Percentiles rank a stretch among this genome's conserved stretches.
These are phyloP conservation scores for Cosmopolites sordidus DNA, from an alignment of 2,888 invertebrate species.

Conservation along the genomic window DNA sequence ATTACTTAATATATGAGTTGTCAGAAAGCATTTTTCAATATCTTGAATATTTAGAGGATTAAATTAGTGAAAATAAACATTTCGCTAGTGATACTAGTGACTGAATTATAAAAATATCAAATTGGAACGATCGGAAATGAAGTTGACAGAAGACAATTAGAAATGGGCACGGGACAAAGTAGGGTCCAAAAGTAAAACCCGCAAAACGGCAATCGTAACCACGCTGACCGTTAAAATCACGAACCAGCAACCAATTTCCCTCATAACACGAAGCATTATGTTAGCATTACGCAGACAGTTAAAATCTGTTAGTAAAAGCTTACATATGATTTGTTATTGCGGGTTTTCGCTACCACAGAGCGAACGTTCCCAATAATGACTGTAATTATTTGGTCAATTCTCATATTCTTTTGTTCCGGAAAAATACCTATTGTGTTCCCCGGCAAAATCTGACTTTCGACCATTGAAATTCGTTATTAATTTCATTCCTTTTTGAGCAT, in stretches of 20 bases:
- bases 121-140: background rate
- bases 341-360: constrained; percentile 46
- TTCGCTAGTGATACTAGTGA: no score
- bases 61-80: no score
- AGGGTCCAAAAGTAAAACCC: constrained; percentile 36
- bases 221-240: constrained; percentile 46
- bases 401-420: constrained; percentile 29
- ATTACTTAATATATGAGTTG: no score
- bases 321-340: constrained; percentile 50
- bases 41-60: no score
- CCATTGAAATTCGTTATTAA: no score
- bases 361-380: constrained; percentile 37
- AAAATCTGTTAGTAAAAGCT: constrained; percentile 51
- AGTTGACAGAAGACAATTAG: constrained; percentile 30
- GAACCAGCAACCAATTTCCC: constrained; percentile 46
- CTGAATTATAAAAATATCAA: no score
- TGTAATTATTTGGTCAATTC: constrained; percentile 28
- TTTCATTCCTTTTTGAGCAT: no score
- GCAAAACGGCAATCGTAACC: constrained; percentile 41
- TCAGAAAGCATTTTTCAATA: no score
- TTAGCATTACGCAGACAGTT: constrained; percentile 49
- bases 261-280: constrained; percentile 47
- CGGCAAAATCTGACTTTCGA: background rate
- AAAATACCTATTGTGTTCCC: constrained; percentile 18
- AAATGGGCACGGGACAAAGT: constrained; percentile 32